Base-by-base conservation (phyloP, 1,140 invertebrate genomes). In the Pachyrhynchus sulphureomaculatus region DNA sequence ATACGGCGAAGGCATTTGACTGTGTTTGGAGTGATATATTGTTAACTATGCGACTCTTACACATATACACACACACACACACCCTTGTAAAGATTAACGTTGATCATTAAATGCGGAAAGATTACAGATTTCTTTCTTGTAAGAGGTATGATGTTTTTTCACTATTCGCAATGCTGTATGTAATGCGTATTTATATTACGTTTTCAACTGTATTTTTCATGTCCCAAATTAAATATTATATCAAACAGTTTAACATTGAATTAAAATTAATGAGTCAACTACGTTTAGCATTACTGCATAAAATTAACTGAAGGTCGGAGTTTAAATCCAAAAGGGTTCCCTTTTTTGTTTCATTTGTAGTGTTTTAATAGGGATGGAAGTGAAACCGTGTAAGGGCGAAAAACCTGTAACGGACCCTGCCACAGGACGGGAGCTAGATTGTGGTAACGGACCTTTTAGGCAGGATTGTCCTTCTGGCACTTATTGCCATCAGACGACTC, bases 301-400 rank as follows among this genome's bases (percentile, higher is more conserved):
- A 8, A 56, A 45, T 41, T 56, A 56, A 32, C 15, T 5, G 51
- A 51, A 42, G 34, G 37, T 54, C 37, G 41, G 29, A 24, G 54
- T 36, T 45, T 56, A 56, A 47, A 56, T 56, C 54, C 39, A n/a
- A 37, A 26, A 18, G 2, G 10, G 41, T n/a, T 21, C 45, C 12
- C 20, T 58, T 58, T 49, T 48, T 48, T 58, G 34, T 59, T 32
- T 51, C 29, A 59, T 34, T 18, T 52, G 48, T 59, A 42, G 37
- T 59, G 32, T 55, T 62, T 56, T 56, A 29, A 55, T 75, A 92
- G 90, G 90, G 73, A 87, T 89, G 83, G 86, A 91, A 79, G 87
- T 90, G 13, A 87, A 90, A 66, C 90, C 92, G 0, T 96, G 93
- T 74, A 90, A 92, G 75, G 92, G 92, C 9, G 88, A 88, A 68